Evolutionary conservation across 2,113 vertebrate genomes (phyloP).

Genomic region (Chloropsis hardwickii): DNA sequence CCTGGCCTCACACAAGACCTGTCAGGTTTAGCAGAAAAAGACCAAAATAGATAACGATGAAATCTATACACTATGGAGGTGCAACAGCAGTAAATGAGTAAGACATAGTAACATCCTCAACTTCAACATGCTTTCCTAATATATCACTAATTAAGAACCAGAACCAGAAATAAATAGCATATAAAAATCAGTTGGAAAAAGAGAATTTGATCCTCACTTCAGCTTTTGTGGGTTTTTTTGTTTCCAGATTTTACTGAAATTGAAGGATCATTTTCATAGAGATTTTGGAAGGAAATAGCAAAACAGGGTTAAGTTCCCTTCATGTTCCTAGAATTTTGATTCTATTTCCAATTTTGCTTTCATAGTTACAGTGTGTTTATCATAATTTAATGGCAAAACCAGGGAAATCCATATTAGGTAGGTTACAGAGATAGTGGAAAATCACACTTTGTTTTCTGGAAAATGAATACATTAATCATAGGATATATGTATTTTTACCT

Average conservation of each 20-base stretch:
- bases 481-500: neutral
- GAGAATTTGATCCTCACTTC: neutral
- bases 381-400: neutral
- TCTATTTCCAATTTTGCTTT: neutral
- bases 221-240: neutral
- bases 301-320: neutral
- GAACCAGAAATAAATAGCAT: neutral
- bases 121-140: neutral
- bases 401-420: neutral
- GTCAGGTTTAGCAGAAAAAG: neutral
- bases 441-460: neutral
- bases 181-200: neutral
- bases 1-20: neutral
- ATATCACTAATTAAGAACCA: neutral
- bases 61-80: neutral
- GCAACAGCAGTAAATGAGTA: neutral
- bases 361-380: neutral
- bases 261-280: neutral
- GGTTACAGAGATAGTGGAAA: neutral
- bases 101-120: neutral
- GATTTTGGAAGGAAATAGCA: neutral
- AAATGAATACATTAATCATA: neutral
- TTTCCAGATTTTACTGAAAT: neutral
- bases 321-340: neutral
- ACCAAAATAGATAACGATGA: neutral